Conservation (phyloP, 2,113 vertebrate genomes). For the Anhinga anhinga region DNA sequence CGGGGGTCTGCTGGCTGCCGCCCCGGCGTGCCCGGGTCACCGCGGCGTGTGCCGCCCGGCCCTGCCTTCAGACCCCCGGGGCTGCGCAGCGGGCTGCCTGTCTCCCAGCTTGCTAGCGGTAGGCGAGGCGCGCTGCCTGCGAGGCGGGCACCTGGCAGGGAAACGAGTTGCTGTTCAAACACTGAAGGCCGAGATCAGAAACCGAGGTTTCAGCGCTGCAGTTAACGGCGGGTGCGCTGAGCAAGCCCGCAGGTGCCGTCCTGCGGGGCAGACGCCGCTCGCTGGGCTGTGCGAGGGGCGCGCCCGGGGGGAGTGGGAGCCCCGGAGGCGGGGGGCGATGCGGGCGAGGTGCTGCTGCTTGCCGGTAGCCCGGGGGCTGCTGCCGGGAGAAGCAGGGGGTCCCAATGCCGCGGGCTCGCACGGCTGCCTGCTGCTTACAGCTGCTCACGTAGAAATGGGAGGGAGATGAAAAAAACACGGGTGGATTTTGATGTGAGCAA, state of each 20-base stretch:
- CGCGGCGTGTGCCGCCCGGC: not conserved
- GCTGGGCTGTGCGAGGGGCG: not conserved
- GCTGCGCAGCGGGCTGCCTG: too few relatives aligned
- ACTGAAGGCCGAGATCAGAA: not conserved
- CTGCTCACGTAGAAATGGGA: not conserved
- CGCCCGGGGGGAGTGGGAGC: not conserved
- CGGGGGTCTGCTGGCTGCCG: too few relatives aligned
- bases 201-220: not conserved
- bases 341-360: not conserved
- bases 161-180: not conserved
- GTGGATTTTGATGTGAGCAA: not conserved
- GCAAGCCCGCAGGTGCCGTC: not conserved
- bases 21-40: not conserved
- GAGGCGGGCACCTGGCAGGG: not conserved
- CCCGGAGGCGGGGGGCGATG: not conserved
- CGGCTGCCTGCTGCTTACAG: not conserved
- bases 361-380: not conserved
- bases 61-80: not conserved
- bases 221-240: not conserved
- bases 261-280: not conserved
- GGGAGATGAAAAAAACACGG: not conserved
- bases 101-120: not conserved
- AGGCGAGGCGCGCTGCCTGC: not conserved
- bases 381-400: not conserved
- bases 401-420: accelerated